Conservation (phyloP, 1,140 invertebrate genomes). For the Drosophila aff. region DNA sequence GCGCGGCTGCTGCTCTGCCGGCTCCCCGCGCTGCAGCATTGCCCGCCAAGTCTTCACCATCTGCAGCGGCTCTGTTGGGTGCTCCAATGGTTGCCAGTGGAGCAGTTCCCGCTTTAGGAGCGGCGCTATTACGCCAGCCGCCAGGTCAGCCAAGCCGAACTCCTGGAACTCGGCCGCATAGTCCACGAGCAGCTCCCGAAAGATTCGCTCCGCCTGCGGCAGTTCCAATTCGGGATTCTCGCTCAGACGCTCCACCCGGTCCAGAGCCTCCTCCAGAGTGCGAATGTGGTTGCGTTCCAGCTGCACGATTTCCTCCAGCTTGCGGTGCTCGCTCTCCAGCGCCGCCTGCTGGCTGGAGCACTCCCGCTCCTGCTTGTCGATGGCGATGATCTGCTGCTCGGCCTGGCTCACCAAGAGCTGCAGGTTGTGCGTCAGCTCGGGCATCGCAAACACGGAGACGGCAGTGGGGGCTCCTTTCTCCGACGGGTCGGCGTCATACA, state of each 20-base stretch:
- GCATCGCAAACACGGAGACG: conserved; percentile 88
- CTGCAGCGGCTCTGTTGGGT: conserved; percentile 87
- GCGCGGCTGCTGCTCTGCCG: conserved; percentile 81
- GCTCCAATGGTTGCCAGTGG: conserved; percentile 91
- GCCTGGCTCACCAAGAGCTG: conserved; percentile 96
- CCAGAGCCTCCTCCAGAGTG: conserved; percentile 90
- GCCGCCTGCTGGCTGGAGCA: conserved; percentile 92
- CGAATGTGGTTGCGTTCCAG: conserved; percentile 91
- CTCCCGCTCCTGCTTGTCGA: conserved; percentile 91
- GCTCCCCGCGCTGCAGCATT: conserved; percentile 86
- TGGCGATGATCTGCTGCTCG: conserved; percentile 97
- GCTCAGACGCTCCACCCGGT: conserved; percentile 89
- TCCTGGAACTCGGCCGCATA: conserved; percentile 86
- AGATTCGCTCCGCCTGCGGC: conserved; percentile 90
- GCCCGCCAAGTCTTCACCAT: conserved; percentile 91
- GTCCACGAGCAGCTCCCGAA: conserved; percentile 90
- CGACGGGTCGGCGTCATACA: conserved; percentile 86
- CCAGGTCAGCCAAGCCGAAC: conserved; percentile 89
- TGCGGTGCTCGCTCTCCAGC: conserved; percentile 92
- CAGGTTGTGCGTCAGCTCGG: conserved; percentile 97
- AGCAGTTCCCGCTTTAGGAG: conserved; percentile 89
- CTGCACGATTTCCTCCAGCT: conserved; percentile 89
- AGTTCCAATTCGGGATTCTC: conserved; percentile 88
- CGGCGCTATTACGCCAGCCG: conserved; percentile 88
- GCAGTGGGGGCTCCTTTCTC: conserved; percentile 86